Base-by-base conservation (phyloP, 2,888 invertebrate species). In the Fragum sueziense region DNA sequence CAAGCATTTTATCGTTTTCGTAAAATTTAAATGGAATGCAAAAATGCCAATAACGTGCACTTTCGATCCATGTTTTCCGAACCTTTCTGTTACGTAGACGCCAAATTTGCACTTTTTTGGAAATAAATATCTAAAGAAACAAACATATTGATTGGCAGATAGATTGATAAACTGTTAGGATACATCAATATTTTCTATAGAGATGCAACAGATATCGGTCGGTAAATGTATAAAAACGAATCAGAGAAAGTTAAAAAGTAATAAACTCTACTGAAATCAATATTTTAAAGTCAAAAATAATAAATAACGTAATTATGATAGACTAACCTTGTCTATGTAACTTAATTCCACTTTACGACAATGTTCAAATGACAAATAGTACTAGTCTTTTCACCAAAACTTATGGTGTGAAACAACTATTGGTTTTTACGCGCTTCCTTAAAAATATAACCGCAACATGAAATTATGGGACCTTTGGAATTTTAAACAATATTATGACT, bases 341-440 rank as follows among this genome's bases (percentile, higher is more conserved):
- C 9, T 25, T 57, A 29, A 57, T 57, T 57, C 57, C 57, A 57
- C 29, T 57, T 25, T 27, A 57, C 25, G 57, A 14, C 57, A 57
- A 27, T 57, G 29, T 57, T 57, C 29, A 57, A 57, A 57, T 57
- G 27, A 27, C 57, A 57, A 27, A 57, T 29, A 57, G 57, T 29
- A 57, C 27, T 57, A 11, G 11, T 25, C 57, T 57, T 57, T 57
- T 57, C 57, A 57, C 57, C 14, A 29, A 57, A 57, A 57, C 57
- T 57, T 17, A 14, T 20, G 57, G 57, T 29, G 57, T 57, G 29
- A 57, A 57, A 27, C 47, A 20, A 47, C 17, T 47, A 47, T 47
- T 47, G 47, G 47, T 47, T 47, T 47, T 47, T 47, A 47, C 47
- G 47, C 47, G 47, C n/a, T 47, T 47, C 47, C 47, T 47, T 47